Percentiles rank a stretch among this genome's conserved stretches.
Evolutionary conservation across 2,113 vertebrate genomes (phyloP).

Genomic region (Prinia subflava): DNA sequence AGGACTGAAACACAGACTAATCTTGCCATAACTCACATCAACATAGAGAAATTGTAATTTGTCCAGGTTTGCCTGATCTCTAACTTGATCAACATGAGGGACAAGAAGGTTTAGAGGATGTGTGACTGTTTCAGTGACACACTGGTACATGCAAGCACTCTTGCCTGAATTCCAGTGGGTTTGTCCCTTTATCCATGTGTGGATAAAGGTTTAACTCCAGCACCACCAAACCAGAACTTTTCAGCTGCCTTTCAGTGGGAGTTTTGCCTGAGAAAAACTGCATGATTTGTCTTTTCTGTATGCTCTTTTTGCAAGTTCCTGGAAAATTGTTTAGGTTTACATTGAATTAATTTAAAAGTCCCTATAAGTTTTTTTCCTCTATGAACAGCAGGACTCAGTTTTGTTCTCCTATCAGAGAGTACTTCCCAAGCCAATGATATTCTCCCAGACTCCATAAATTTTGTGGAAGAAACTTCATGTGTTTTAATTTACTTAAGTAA

Average conservation of each 20-base stretch:
- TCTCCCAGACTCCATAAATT: background rate
- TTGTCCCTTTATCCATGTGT: background rate
- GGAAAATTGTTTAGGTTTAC: background rate
- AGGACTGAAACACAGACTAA: background rate
- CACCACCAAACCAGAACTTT: background rate
- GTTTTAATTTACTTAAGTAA: background rate
- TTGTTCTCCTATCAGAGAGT: background rate
- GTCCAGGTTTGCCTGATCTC: background rate
- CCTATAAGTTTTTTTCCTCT: background rate
- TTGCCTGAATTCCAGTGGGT: background rate
- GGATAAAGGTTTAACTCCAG: background rate
- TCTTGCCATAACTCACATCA: background rate
- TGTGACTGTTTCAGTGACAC: background rate
- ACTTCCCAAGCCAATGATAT: background rate
- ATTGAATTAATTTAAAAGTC: background rate
- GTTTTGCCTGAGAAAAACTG: background rate
- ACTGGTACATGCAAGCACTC: background rate
- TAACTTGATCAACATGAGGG: background rate
- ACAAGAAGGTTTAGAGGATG: background rate
- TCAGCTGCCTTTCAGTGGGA: background rate
- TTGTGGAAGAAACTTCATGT: background rate
- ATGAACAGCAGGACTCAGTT: background rate
- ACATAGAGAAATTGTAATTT: background rate
- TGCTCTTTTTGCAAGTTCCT: background rate
- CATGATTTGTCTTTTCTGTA: background rate